Evolutionary conservation across 2,113 vertebrate species (phyloP).

Genomic region (Vanacampus margaritifer): DNA sequence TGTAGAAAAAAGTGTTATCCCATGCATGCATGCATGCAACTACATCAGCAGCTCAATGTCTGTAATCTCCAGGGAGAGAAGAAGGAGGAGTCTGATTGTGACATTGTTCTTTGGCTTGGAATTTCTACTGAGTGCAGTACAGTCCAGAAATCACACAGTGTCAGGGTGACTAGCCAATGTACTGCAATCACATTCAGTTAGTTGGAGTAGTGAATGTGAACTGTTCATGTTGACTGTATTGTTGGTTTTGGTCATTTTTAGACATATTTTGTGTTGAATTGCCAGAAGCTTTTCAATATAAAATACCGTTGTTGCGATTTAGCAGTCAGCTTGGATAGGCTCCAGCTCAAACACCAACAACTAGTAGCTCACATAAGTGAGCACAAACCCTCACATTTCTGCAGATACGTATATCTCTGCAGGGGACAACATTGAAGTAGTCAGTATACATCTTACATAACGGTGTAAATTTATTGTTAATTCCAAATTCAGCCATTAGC

Average conservation of each 20-base stretch:
- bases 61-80: constrained; percentile 36
- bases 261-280: not conserved
- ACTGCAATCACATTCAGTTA: constrained; percentile 31
- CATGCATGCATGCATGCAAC: constrained; percentile 26
- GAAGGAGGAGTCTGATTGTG: constrained; percentile 48
- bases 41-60: constrained; percentile 60
- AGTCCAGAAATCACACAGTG: constrained; percentile 42
- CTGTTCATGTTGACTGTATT: not conserved
- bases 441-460: too few relatives aligned
- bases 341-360: too few relatives aligned
- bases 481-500: too few relatives aligned
- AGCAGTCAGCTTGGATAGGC: too few relatives aligned
- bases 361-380: too few relatives aligned
- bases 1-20: constrained; percentile 54
- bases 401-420: too few relatives aligned
- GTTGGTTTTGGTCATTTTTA: too few relatives aligned
- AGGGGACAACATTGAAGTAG: too few relatives aligned
- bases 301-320: too few relatives aligned
- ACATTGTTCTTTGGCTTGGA: constrained; percentile 59
- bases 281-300: not conserved
- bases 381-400: too few relatives aligned
- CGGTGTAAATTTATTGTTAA: too few relatives aligned
- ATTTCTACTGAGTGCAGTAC: constrained; percentile 48
- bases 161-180: constrained; percentile 40
- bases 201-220: constrained; percentile 41